These are phyloP conservation scores for Deilephila porcellus DNA, from an alignment of 2,888 invertebrate species.

Conservation along the genomic window DNA sequence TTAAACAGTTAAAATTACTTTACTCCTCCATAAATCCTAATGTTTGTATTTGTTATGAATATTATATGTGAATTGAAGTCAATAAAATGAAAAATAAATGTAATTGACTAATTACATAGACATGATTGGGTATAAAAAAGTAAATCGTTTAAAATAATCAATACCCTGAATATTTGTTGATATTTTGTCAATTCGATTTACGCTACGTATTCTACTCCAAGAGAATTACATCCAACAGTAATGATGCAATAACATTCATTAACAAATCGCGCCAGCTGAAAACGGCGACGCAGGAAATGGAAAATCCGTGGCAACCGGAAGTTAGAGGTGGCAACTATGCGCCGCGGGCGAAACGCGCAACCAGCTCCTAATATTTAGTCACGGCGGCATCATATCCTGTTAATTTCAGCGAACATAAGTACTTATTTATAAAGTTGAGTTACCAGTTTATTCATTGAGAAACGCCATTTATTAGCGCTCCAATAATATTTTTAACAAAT, in stretches of 20 bases:
- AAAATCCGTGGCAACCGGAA: constrained; percentile 42
- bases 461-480: too few species aligned
- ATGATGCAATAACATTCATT: constrained; percentile 14
- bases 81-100: too few species aligned
- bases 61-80: too few species aligned
- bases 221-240: neutral
- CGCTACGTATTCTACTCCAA: neutral
- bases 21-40: neutral
- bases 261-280: constrained; percentile 50
- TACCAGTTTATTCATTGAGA: too few species aligned
- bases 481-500: too few species aligned
- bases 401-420: neutral
- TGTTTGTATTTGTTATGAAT: neutral
- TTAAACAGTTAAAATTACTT: neutral
- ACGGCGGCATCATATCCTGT: constrained; percentile 24
- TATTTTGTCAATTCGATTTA: too few species aligned
- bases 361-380: constrained; percentile 26
- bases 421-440: neutral
- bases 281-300: constrained; percentile 49
- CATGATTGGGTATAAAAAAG: too few species aligned
- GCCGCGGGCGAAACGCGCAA: constrained; percentile 13
- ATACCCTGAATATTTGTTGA: too few species aligned
- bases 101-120: too few species aligned
- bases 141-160: too few species aligned
- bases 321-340: constrained; percentile 37